A percentile compares a stretch with the other conserved stretches of the same genome.
Conservation (phyloP, 2,797 vertebrate species). For the Thunnus albacares region DNA sequence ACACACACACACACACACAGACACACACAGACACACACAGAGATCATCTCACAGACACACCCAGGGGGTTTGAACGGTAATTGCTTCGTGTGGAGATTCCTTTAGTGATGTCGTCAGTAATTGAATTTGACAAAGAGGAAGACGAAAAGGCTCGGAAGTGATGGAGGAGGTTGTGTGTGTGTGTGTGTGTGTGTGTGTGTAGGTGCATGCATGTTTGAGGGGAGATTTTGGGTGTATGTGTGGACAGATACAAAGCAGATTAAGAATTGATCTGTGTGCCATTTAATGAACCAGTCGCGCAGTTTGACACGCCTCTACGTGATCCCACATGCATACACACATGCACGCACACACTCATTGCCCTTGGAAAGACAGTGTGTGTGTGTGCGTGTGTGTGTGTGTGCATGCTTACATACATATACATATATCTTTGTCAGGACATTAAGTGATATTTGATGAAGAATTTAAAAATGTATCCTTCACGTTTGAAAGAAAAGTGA, state of each 20-base stretch:
- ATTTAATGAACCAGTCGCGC: slow-evolving; percentile 70
- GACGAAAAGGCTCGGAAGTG: slow-evolving; percentile 44
- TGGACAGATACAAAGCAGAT: slow-evolving; percentile 65
- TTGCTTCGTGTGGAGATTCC: slow-evolving; percentile 76
- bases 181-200: slow-evolving; percentile 7
- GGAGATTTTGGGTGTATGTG: slow-evolving; percentile 37
- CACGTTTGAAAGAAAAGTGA: background rate
- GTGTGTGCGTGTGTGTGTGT: background rate
- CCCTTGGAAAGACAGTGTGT: slow-evolving; percentile 40
- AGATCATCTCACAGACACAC: slow-evolving; percentile 49
- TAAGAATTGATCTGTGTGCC: slow-evolving; percentile 72
- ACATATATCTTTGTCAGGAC: background rate
- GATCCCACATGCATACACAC: slow-evolving; percentile 24
- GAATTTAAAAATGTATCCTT: background rate
- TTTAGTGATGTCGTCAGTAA: slow-evolving; percentile 79
- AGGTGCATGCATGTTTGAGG: slow-evolving; percentile 25
- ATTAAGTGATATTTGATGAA: slow-evolving; percentile 3
- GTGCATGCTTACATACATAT: no score
- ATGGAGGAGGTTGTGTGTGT: slow-evolving; percentile 28
- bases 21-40: slow-evolving; percentile 23
- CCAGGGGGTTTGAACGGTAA: slow-evolving; percentile 63
- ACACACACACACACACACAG: slow-evolving; percentile 18
- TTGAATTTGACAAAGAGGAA: slow-evolving; percentile 81
- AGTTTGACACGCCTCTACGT: slow-evolving; percentile 57
- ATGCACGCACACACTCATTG: slow-evolving; percentile 20